These are phyloP conservation scores for Neopelma chrysocephalum DNA, from an alignment of 2,797 vertebrate genomes.

Conservation along the genomic window DNA sequence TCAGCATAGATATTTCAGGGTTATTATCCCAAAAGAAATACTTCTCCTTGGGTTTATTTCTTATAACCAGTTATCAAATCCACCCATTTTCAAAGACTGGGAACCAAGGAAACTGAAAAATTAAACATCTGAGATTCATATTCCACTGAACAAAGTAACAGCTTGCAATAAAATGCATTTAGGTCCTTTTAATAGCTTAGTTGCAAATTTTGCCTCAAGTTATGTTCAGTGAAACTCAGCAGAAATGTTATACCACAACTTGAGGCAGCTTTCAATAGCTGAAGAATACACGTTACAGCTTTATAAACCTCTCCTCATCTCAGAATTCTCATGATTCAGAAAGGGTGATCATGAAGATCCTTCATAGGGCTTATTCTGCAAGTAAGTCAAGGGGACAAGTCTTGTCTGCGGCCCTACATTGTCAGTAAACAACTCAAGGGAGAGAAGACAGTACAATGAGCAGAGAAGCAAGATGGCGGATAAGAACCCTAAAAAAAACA, in stretches of 20 bases:
- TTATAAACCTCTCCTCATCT: neutral
- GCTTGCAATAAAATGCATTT: neutral
- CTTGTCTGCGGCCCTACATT: neutral
- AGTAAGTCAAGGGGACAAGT: neutral
- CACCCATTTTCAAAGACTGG: neutral
- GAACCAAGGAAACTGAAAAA: neutral
- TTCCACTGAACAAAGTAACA: neutral
- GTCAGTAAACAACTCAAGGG: neutral
- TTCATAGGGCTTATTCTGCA: neutral
- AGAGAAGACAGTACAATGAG: neutral
- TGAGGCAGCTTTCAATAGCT: neutral
- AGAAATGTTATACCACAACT: neutral
- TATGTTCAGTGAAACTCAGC: neutral
- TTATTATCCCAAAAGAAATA: neutral
- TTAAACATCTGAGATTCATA: neutral
- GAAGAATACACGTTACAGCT: neutral
- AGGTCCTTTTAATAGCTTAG: neutral
- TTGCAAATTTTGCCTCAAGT: neutral
- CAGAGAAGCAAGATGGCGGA: neutral
- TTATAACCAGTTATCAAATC: neutral
- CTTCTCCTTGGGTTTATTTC: neutral
- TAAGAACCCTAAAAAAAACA: neutral
- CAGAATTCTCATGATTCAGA: neutral
- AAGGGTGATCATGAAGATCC: neutral
- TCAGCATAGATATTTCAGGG: neutral